Conservation (phyloP, 2,113 vertebrate genomes). For the Chionomys nivalis region DNA sequence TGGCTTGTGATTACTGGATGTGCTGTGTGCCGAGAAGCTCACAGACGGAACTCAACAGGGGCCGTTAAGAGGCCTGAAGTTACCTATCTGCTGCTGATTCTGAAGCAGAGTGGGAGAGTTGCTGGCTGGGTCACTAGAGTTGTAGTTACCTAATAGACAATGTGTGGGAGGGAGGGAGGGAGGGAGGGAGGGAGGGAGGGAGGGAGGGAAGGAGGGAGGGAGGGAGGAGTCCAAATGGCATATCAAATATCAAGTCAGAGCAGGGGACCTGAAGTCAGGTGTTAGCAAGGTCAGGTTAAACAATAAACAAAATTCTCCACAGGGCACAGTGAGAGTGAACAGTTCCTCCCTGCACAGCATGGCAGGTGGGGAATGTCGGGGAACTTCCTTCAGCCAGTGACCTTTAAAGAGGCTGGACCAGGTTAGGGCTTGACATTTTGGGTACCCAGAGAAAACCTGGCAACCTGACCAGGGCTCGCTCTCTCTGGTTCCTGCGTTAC, state of each 20-base stretch:
- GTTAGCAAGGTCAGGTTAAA: not conserved
- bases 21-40: not conserved
- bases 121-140: not conserved
- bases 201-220: too few relatives aligned
- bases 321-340: not conserved
- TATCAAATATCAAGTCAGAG: not conserved
- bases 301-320: not conserved
- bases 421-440: too few relatives aligned
- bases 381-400: too few relatives aligned
- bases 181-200: not conserved
- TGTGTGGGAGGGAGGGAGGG: not conserved
- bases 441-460: too few relatives aligned
- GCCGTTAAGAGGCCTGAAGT: too few relatives aligned
- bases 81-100: not conserved
- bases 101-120: not conserved
- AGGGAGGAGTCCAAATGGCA: not conserved
- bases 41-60: not conserved
- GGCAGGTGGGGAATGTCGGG: too few relatives aligned
- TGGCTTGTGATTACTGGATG: rapidly evolving
- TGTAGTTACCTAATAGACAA: not conserved
- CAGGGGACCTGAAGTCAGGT: not conserved
- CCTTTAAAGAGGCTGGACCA: too few relatives aligned
- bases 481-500: too few relatives aligned
- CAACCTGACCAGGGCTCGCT: too few relatives aligned
- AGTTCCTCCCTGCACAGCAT: not conserved